A percentile compares a stretch with the other conserved stretches of the same genome.
Evolutionary conservation across 1,140 invertebrate genomes (phyloP).

Genomic region (Ceratina australensis): DNA sequence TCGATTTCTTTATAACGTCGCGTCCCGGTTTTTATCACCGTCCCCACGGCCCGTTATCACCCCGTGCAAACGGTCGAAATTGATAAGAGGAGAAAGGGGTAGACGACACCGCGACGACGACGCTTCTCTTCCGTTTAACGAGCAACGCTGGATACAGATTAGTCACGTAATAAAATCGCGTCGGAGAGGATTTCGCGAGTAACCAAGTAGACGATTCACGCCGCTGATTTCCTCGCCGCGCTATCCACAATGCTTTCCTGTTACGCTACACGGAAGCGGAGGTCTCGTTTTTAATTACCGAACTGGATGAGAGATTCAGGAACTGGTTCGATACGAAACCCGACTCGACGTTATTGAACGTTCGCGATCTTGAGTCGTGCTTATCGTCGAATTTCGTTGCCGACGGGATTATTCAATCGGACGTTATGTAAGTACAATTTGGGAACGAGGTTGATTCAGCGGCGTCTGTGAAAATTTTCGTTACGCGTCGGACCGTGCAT

Average conservation of each 20-base stretch:
- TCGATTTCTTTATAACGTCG: constrained; percentile 47
- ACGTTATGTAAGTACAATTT: background rate
- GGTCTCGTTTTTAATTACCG: constrained; percentile 15
- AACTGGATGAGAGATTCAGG: too few species aligned
- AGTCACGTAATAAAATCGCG: constrained; percentile 47
- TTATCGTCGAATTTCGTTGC: background rate
- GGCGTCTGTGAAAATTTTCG: background rate
- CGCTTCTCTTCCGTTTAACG: background rate
- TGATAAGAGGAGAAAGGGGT: constrained; percentile 41
- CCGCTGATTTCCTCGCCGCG: background rate
- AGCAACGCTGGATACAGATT: constrained; percentile 32
- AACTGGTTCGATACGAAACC: too few species aligned
- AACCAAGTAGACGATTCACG: too few species aligned
- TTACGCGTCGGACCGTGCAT: background rate
- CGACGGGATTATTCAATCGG: background rate
- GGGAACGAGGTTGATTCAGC: background rate
- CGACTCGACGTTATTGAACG: too few species aligned
- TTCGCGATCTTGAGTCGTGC: too few species aligned
- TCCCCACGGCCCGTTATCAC: constrained; percentile 27
- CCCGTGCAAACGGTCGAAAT: constrained; percentile 40
- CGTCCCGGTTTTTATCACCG: constrained; percentile 50
- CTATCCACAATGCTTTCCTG: constrained; percentile 7
- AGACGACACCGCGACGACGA: constrained; percentile 28
- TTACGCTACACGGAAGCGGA: constrained; percentile 29
- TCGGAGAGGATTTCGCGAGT: background rate